Conservation (phyloP, 2,888 invertebrate genomes). For the Megamerina dolium region DNA sequence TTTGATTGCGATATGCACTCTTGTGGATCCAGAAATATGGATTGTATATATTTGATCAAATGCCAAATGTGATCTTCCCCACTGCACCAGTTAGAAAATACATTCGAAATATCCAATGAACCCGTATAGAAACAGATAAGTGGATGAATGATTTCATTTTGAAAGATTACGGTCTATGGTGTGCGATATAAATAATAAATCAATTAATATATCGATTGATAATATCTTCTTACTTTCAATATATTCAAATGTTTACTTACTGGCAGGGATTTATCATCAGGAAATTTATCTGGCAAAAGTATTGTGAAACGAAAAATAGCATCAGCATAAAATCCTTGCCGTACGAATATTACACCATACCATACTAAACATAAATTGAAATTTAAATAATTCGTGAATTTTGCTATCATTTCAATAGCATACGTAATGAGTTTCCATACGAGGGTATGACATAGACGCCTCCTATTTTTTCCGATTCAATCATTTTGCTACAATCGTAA, state of each 20-base stretch:
- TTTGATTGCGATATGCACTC: slow-evolving; percentile 26
- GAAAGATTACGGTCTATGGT: slow-evolving; percentile 69
- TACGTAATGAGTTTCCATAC: slow-evolving; percentile 72
- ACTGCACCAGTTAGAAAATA: slow-evolving; percentile 81
- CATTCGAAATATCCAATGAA: slow-evolving; percentile 68
- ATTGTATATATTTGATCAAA: slow-evolving; percentile 75
- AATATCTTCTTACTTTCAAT: neutral
- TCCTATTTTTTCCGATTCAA: slow-evolving; percentile 76
- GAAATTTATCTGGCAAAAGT: slow-evolving; percentile 80
- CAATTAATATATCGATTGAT: neutral
- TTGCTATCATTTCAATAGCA: slow-evolving; percentile 45
- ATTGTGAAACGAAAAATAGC: slow-evolving; percentile 87
- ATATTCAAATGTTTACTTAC: slow-evolving; percentile 71
- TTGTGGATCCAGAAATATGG: slow-evolving; percentile 74
- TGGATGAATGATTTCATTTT: slow-evolving; percentile 81
- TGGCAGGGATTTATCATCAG: slow-evolving; percentile 46
- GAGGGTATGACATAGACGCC: slow-evolving; percentile 93
- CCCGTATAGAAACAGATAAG: slow-evolving; percentile 72
- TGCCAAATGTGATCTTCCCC: slow-evolving; percentile 84
- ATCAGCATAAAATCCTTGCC: slow-evolving; percentile 81
- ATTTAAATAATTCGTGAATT: neutral
- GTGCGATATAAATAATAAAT: neutral
- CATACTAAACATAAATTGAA: slow-evolving; percentile 25
- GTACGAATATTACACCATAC: slow-evolving; percentile 61
- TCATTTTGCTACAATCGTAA: slow-evolving; percentile 60